Evolutionary conservation across 53 echinoderm and acorn worm genomes (phyloP).

Genomic region (Hippasteria phrygiana): DNA sequence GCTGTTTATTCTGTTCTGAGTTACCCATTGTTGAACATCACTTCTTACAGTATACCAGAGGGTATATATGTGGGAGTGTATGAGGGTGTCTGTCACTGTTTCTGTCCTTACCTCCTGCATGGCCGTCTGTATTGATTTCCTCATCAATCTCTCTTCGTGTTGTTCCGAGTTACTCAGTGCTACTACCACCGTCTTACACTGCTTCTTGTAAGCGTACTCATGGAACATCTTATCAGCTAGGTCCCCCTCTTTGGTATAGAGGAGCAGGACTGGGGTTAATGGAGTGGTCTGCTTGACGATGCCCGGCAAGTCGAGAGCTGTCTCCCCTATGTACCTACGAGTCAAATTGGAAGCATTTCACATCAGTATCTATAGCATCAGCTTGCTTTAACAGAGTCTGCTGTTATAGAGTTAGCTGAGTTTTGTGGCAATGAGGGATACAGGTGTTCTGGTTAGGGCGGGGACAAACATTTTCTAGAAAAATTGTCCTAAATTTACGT

Average conservation of each 20-base stretch:
- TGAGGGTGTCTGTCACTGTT: not conserved
- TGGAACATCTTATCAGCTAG: slow-evolving; percentile 88
- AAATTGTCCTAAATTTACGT: no score
- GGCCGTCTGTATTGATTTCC: slow-evolving; percentile 83
- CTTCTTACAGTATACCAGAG: no score
- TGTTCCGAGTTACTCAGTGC: slow-evolving; percentile 80
- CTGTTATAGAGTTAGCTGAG: no score
- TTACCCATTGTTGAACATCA: no score
- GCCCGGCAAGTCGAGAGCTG: slow-evolving; percentile 72
- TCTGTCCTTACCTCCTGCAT: slow-evolving; percentile 86
- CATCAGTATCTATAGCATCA: no score
- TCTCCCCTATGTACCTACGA: slow-evolving; percentile 82
- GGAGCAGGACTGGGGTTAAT: slow-evolving; percentile 82
- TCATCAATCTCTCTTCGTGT: slow-evolving; percentile 79
- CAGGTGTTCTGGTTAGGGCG: no score
- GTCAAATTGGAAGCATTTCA: no score
- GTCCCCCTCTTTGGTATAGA: slow-evolving; percentile 91
- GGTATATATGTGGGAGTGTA: not conserved
- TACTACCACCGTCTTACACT: slow-evolving; percentile 73
- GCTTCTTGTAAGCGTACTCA: slow-evolving; percentile 87
- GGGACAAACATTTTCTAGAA: no score
- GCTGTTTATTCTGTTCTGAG: no score
- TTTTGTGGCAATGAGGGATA: no score
- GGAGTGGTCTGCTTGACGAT: slow-evolving; percentile 81
- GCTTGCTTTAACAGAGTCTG: no score